Evolutionary conservation across 2,113 vertebrate genomes (phyloP).

Genomic region (Festucalex cinctus): DNA sequence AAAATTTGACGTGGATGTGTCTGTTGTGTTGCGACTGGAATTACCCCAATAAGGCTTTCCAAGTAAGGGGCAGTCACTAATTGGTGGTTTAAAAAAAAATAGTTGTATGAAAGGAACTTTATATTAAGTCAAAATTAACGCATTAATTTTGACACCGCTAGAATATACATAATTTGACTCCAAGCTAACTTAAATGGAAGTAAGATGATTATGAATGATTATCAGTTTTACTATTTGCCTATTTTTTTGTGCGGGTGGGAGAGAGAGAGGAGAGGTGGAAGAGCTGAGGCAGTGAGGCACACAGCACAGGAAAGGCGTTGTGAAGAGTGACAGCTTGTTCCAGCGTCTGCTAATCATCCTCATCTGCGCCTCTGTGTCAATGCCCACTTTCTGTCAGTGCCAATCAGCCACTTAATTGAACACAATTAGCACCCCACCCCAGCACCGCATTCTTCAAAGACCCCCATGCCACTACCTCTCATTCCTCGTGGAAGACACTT

Average conservation of each 20-base stretch:
- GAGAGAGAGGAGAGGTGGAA: background rate
- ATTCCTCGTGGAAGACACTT: slow-evolving; percentile 71
- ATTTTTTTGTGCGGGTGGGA: background rate
- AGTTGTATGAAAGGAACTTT: too few species aligned
- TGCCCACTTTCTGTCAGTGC: slow-evolving; percentile 87
- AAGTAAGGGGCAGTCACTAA: too few species aligned
- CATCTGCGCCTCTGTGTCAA: slow-evolving; percentile 84
- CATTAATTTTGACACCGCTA: too few species aligned
- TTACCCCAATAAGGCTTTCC: too few species aligned
- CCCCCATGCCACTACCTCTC: slow-evolving; percentile 24
- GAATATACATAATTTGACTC: background rate
- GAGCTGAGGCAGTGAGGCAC: slow-evolving; percentile 13
- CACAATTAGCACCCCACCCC: slow-evolving; percentile 76
- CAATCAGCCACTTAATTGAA: slow-evolving; percentile 86
- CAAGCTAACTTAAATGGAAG: background rate
- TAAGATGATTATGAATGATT: slow-evolving; percentile 17
- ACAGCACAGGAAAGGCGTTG: slow-evolving; percentile 72
- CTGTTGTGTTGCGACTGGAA: too few species aligned
- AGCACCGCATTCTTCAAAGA: slow-evolving; percentile 59
- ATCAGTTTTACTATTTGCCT: slow-evolving; percentile 13
- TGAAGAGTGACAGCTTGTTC: slow-evolving; percentile 92
- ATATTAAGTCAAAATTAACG: too few species aligned
- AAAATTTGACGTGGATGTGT: too few species aligned
- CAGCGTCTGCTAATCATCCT: slow-evolving; percentile 80
- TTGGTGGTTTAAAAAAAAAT: too few species aligned